Conservation (phyloP, 2,113 vertebrate species). For the Bambusicola thoracicus region DNA sequence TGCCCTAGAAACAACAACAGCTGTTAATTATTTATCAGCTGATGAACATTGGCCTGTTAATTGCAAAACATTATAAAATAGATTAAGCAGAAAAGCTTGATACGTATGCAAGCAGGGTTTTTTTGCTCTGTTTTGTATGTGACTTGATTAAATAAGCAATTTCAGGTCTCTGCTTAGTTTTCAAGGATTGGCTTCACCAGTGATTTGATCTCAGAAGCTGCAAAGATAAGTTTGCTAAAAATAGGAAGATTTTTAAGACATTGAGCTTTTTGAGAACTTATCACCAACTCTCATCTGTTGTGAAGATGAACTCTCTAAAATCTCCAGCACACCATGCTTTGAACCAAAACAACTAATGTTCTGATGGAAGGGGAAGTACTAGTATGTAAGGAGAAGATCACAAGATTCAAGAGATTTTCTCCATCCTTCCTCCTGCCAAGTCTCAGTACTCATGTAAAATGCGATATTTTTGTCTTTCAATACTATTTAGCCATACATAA, state of each 20-base stretch:
- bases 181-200: background rate
- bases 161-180: background rate
- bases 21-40: constrained; percentile 71
- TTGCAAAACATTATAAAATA: constrained; percentile 64
- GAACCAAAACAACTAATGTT: background rate
- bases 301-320: background rate
- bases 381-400: background rate
- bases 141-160: constrained; percentile 25
- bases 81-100: constrained; percentile 16
- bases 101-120: background rate
- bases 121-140: background rate
- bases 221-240: background rate
- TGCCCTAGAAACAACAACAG: constrained; percentile 51
- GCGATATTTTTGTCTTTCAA: background rate
- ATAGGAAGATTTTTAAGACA: background rate
- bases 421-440: background rate
- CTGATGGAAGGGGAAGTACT: background rate
- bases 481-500: background rate
- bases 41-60: constrained; percentile 64
- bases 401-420: background rate
- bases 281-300: background rate
- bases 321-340: background rate
- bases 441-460: background rate
- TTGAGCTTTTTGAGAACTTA: background rate
- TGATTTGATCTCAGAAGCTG: background rate